A percentile compares a stretch with the other conserved stretches of the same genome.
Conservation (phyloP, 2,113 vertebrate species). For the Eulemur macaco region DNA sequence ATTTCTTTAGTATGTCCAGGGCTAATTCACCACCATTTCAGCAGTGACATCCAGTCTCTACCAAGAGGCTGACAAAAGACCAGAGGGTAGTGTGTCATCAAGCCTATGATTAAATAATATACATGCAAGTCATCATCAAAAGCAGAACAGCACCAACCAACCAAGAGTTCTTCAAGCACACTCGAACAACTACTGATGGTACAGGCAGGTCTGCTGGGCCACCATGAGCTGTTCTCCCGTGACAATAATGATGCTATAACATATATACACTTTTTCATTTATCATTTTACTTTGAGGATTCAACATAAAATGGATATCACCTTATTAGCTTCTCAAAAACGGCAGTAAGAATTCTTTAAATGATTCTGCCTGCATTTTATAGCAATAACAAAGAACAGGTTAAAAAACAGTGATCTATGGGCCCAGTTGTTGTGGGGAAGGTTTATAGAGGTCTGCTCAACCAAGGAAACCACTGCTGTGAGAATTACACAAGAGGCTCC, state of each 20-base stretch:
- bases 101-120: neutral
- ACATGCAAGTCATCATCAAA: neutral
- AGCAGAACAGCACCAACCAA: neutral
- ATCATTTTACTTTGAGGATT: slow-evolving; percentile 21
- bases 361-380: neutral
- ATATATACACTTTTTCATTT: neutral
- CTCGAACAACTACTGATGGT: neutral
- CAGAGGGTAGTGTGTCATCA: neutral
- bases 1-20: neutral
- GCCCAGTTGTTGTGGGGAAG: neutral
- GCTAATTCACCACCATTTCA: neutral
- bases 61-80: neutral
- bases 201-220: neutral
- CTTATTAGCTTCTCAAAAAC: slow-evolving; percentile 16
- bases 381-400: slow-evolving; percentile 12
- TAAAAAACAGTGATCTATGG: neutral
- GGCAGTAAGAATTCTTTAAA: slow-evolving; percentile 17
- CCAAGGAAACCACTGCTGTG: slow-evolving; percentile 10
- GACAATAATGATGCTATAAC: neutral
- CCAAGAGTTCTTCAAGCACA: neutral
- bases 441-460: neutral
- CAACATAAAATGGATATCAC: neutral
- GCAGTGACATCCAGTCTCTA: neutral
- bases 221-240: neutral
- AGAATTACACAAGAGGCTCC: neutral